Evolutionary conservation across 2,888 invertebrate genomes (phyloP), one percentile per base, ranked within the genome.

Genomic region (Sarcophaga carnaria): DNA sequence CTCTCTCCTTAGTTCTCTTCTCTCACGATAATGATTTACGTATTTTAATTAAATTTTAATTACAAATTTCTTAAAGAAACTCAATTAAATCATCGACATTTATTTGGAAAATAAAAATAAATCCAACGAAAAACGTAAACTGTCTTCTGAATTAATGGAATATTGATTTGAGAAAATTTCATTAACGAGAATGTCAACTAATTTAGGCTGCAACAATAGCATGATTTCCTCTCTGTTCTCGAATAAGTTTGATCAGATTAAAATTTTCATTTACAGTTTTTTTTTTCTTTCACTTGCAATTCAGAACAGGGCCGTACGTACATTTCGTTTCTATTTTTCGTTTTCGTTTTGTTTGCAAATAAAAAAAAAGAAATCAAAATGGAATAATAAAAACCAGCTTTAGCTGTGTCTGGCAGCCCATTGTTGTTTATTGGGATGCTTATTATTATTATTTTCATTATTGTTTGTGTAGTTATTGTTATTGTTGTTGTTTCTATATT

Each of bases 41-140:
- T 45, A 37, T 47, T 69, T 25, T 84, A 71, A 84, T 80, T 84
- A 47, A 66, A 45, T 80, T 84, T 71, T 84, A 80, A 76, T 84
- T 76, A 80, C 20, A 54, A 64, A 75, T 49, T 25, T 70, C 69
- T 70, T 22, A 8, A 54, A 54, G 49, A 70, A 70, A 0, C 22
- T 25, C n/a, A 54, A 54, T 70, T 27, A 49, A 12, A 70, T 54
- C 14, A 17, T 54, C 0, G 17, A 54, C 25, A 70, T 70, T 54
- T 54, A 20, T 12, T 17, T 17, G 17, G 5, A 17, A 54, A 14
- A 14, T 54, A 4, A 54, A 54, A 54, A 54, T 0, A 2, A 54
- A 37, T 37, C 37, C 2, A 37, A 37, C 2, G 8, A 37, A 10
- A 37, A 37, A 8, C 37, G 10, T 8, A 37, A 37, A 37, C 14